A percentile compares a stretch with the other conserved stretches of the same genome.
These are phyloP conservation scores for Daktulosphaira vitifoliae DNA, from an alignment of 1,140 invertebrate species.

Conservation along the genomic window DNA sequence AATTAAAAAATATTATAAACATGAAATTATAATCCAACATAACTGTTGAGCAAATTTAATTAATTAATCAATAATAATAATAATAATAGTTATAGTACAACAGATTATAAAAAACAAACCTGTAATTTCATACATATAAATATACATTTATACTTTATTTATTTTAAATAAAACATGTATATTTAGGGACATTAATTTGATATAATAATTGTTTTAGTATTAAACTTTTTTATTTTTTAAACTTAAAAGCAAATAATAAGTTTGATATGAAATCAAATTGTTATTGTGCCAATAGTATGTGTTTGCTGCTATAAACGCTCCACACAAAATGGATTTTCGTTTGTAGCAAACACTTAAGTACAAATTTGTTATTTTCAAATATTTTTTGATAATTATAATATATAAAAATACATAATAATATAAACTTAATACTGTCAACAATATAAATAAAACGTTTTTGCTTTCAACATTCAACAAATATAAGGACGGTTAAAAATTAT, in stretches of 20 bases:
- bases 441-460: constrained; percentile 23
- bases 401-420: constrained; percentile 7
- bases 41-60: constrained; percentile 21
- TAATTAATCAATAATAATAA: constrained; percentile 1
- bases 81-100: background rate
- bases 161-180: background rate
- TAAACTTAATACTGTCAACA: constrained; percentile 33
- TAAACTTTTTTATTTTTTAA: background rate
- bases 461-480: constrained; percentile 13
- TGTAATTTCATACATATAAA: background rate
- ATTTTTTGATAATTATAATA: constrained; percentile 4
- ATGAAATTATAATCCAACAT: constrained; percentile 17
- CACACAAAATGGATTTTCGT: constrained; percentile 7
- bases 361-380: constrained; percentile 23
- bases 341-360: constrained; percentile 23
- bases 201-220: background rate
- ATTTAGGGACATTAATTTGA: background rate
- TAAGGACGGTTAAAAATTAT: constrained; percentile 23
- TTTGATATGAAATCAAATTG: constrained; percentile 2
- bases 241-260: constrained; percentile 15
- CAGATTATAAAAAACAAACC: too few relatives aligned
- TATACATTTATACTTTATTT: background rate
- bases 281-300: background rate
- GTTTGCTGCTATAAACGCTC: constrained; percentile 18
- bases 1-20: background rate